phyloP scores from a whole-genome alignment of 2,888 invertebrate genomes.

The Hecatera dysodea region DNA sequence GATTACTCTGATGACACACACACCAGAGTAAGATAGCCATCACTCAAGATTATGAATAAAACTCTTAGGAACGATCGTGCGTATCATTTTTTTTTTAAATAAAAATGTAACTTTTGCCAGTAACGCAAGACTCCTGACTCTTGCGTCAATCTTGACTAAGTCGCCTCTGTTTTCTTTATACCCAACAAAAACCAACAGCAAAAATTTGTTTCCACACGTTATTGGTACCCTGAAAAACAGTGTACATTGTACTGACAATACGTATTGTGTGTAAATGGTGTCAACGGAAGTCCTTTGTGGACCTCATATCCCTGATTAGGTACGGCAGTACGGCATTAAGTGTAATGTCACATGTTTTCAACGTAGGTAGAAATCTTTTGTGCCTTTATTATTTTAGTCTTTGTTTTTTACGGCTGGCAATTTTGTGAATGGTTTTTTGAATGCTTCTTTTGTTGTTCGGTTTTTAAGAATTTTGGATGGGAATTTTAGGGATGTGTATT shows the following conservation, averaged over 20 bases:
- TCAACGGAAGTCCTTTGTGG: slow-evolving; percentile 70
- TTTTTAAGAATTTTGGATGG: slow-evolving; percentile 8
- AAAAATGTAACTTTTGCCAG: no score
- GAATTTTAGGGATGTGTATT: background rate
- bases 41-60: no score
- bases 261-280: slow-evolving; percentile 67
- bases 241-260: slow-evolving; percentile 66
- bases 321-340: slow-evolving; percentile 64
- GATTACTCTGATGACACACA: no score
- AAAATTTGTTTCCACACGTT: slow-evolving; percentile 24
- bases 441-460: slow-evolving; percentile 39
- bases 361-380: slow-evolving; percentile 56
- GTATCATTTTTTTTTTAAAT: no score
- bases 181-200: slow-evolving; percentile 2
- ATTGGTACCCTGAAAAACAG: slow-evolving; percentile 52
- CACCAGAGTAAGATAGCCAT: no score
- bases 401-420: slow-evolving; percentile 55
- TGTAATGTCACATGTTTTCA: slow-evolving; percentile 61
- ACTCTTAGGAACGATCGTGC: no score
- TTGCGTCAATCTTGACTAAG: background rate
- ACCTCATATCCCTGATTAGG: slow-evolving; percentile 76
- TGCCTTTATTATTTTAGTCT: slow-evolving; percentile 61
- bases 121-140: background rate
- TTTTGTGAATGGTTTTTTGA: slow-evolving; percentile 53
- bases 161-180: slow-evolving; percentile 8